Base-by-base conservation (phyloP, 2,797 vertebrate species). In the Microctenopoma steveboyesi region DNA sequence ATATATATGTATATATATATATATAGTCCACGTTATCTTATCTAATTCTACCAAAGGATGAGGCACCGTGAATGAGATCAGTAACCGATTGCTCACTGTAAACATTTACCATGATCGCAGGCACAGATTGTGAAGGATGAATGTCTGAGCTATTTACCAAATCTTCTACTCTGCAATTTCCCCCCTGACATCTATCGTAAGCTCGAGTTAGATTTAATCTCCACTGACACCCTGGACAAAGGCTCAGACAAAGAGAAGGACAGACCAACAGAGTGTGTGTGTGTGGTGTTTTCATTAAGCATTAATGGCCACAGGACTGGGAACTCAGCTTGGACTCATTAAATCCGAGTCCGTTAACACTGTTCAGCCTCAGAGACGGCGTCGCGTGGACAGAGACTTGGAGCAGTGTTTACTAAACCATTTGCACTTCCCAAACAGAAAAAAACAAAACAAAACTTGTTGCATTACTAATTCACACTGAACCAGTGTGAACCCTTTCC, bases 141-240 rank as follows among this genome's bases (percentile, higher is more conserved):
- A 74, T 80, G 72, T 82, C 45, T 46, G 72, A 86, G 81, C 79
- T 58, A 39, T 72, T 84, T 72, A 51, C 76, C 69, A 74, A 89
- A 86, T 83, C 70, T 79, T 53, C 64, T 2, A 45, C 59, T 69
- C 51, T 10, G 74, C 78, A 73, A 86, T 85, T 82, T 86, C 81
- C 74, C 64, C 55, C 42, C 64, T 18, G 53, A 84, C 77, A 67
- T 81, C 77, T 58, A 56, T 76, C 77, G 66, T 53, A 57, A 77
- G 65, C 62, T 74, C 63, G 62, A 84, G 74, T 84, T 67, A 57
- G 74, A 79, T 76, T 77, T 67, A 58, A 75, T 81, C 80, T 81
- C 56, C 48, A 22, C 51, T 57, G 72, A 87, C 69, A 72, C 57
- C 50, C 16, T 35, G 48, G 63, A 75, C 69, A 72, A 82, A 79